Evolutionary conservation across 2,888 invertebrate species (phyloP).

Genomic region (Drosophila mayaguana): DNA sequence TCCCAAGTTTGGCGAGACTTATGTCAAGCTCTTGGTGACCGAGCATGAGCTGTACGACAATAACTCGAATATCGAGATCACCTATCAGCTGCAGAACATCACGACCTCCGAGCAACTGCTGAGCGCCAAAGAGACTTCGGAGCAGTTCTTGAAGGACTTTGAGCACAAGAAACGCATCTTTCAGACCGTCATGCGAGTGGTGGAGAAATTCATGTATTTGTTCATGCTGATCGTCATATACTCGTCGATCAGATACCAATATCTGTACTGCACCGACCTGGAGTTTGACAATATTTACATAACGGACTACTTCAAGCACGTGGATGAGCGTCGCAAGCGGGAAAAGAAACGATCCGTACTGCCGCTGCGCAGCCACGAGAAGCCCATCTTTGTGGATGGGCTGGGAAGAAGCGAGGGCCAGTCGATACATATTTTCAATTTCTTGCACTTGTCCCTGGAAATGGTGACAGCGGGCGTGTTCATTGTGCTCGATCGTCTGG

Average conservation of each 20-base stretch:
- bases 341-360: conserved; percentile 87
- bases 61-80: conserved; percentile 87
- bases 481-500: conserved; percentile 87
- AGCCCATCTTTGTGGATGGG: conserved; percentile 57
- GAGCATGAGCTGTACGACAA: conserved; percentile 86
- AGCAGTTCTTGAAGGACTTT: conserved; percentile 46
- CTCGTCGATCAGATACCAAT: conserved; percentile 89
- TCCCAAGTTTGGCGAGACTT: conserved; percentile 89
- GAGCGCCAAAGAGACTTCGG: conserved; percentile 48
- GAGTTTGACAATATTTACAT: conserved; percentile 93
- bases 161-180: conserved; percentile 85
- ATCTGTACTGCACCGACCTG: conserved; percentile 89
- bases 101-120: conserved; percentile 40
- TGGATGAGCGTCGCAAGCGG: conserved; percentile 88
- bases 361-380: conserved; percentile 89
- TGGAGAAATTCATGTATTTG: conserved; percentile 88
- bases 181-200: conserved; percentile 86
- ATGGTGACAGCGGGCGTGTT: conserved; percentile 88
- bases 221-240: conserved; percentile 87
- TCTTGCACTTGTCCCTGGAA: conserved; percentile 89
- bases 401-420: conserved; percentile 5
- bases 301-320: conserved; percentile 90
- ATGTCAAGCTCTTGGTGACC: conserved; percentile 87
- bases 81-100: conserved; percentile 84
- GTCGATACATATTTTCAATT: conserved; percentile 86